Percentiles rank a stretch among this genome's conserved stretches.
These are phyloP conservation scores for Phasia obesa DNA, from an alignment of 2,888 invertebrate species.

Conservation along the genomic window DNA sequence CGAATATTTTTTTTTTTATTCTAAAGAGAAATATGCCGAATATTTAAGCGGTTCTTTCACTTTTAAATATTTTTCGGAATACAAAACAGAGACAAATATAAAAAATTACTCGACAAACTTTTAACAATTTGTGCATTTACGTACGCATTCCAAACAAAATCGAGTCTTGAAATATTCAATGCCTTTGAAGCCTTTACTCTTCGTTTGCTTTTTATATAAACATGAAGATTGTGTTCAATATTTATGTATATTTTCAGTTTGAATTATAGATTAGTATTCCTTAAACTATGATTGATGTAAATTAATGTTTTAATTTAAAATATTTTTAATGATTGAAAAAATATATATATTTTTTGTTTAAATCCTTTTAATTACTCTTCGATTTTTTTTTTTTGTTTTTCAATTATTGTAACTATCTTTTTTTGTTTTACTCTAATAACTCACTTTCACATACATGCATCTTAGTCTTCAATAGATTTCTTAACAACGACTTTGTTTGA, in stretches of 20 bases:
- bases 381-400: neutral
- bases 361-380: conserved; percentile 10
- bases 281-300: conserved; percentile 31
- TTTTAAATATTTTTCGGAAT: too few relatives aligned
- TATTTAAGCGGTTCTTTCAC: too few relatives aligned
- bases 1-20: too few relatives aligned
- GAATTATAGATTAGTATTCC: conserved; percentile 33
- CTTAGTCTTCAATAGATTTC: conserved; percentile 27
- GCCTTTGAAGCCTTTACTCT: conserved; percentile 3
- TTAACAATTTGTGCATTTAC: conserved; percentile 48
- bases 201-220: neutral
- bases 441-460: neutral
- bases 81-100: too few relatives aligned
- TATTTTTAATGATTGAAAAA: conserved; percentile 31
- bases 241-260: conserved; percentile 36
- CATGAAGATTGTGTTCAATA: conserved; percentile 40
- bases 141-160: conserved; percentile 52
- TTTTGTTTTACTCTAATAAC: neutral
- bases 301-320: conserved; percentile 46
- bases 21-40: too few relatives aligned
- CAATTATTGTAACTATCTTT: neutral
- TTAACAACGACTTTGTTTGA: conserved; percentile 56
- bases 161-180: conserved; percentile 12
- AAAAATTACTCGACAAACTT: conserved; percentile 1
- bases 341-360: conserved; percentile 25